These are phyloP conservation scores for Pterophyllum scalare DNA, from an alignment of 2,113 vertebrate species.

Conservation along the genomic window DNA sequence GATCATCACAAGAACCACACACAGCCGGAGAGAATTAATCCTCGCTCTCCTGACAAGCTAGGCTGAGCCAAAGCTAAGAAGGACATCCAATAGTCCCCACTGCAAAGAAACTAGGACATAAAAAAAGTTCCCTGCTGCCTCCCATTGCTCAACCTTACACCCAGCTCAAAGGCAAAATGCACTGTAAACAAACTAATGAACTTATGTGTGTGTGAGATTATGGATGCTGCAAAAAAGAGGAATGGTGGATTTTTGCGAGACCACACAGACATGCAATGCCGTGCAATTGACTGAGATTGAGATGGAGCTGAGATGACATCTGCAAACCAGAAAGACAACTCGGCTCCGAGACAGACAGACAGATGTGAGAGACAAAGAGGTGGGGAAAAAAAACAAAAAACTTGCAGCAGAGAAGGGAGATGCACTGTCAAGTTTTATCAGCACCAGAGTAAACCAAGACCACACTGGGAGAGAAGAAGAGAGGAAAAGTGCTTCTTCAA, in stretches of 20 bases:
- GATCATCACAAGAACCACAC: conserved; percentile 53
- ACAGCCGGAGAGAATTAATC: conserved; percentile 47
- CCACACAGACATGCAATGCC: conserved; percentile 1
- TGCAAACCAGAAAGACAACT: conserved; percentile 7
- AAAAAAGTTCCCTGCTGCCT: conserved; percentile 9
- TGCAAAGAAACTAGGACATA: conserved; percentile 50
- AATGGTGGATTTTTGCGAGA: not conserved
- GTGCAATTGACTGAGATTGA: conserved; percentile 31
- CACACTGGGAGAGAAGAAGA: conserved; percentile 27
- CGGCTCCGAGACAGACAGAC: conserved; percentile 18
- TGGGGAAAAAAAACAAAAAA: conserved; percentile 6
- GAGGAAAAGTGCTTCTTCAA: conserved; percentile 11
- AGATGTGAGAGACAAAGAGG: conserved; percentile 22
- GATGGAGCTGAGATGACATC: conserved; percentile 19
- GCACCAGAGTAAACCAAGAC: conserved; percentile 33
- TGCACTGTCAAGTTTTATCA: conserved; percentile 33
- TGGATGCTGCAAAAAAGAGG: not conserved
- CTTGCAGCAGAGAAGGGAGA: conserved; percentile 18
- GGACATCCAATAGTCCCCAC: conserved; percentile 36
- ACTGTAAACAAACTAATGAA: conserved; percentile 40
- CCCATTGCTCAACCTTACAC: conserved; percentile 36
- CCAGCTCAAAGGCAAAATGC: conserved; percentile 42
- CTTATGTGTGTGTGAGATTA: conserved; percentile 21
- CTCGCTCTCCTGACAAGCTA: conserved; percentile 34
- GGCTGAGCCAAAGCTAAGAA: conserved; percentile 22